These are phyloP conservation scores for Leptinotarsa tumamoca DNA, from an alignment of 2,888 invertebrate genomes.

Conservation along the genomic window DNA sequence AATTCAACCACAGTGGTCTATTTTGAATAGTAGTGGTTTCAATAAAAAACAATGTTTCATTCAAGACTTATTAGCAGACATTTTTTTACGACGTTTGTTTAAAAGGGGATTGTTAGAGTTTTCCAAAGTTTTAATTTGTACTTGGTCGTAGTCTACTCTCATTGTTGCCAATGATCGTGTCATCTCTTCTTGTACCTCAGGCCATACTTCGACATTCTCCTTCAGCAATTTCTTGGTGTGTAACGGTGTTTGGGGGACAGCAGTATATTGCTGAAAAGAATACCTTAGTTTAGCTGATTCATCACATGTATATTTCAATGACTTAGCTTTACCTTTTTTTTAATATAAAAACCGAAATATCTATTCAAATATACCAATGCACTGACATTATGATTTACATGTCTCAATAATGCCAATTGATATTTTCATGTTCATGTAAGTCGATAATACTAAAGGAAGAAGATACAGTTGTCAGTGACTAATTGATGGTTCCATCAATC, in stretches of 20 bases:
- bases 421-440: no score
- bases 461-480: no score
- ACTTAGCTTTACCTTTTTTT: neutral
- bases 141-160: slow-evolving; percentile 97
- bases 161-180: slow-evolving; percentile 96
- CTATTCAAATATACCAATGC: no score
- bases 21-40: slow-evolving; percentile 8
- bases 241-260: slow-evolving; percentile 95
- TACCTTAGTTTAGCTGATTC: slow-evolving; percentile 22
- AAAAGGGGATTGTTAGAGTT: slow-evolving; percentile 93
- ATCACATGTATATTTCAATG: slow-evolving; percentile 5
- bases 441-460: no score
- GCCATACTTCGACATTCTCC: slow-evolving; percentile 94
- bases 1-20: slow-evolving; percentile 13
- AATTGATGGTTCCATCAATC: no score
- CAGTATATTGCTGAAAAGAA: slow-evolving; percentile 72
- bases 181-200: slow-evolving; percentile 99
- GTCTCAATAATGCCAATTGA: no score
- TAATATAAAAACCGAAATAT: no score
- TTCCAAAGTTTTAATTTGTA: slow-evolving; percentile 92
- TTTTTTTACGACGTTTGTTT: slow-evolving; percentile 80
- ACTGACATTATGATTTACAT: no score
- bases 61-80: slow-evolving; percentile 25
- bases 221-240: slow-evolving; percentile 90
- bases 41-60: slow-evolving; percentile 27